Evolutionary conservation across 2,888 invertebrate genomes (phyloP), one percentile per base, ranked within the genome.

Genomic region (Drosophila limbata): DNA sequence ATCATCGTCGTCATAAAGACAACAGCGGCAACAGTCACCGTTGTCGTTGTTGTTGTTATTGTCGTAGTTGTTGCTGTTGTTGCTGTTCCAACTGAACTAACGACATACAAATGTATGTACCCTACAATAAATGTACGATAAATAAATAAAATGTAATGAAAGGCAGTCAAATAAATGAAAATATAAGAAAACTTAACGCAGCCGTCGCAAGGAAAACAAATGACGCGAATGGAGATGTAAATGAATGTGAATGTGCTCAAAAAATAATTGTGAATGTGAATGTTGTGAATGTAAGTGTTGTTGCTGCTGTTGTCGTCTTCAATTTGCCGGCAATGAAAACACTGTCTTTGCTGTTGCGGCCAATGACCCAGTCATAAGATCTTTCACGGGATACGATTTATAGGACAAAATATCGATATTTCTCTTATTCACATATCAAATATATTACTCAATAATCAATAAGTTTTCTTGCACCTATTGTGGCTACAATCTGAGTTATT

Each of bases 111-210:
- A 79, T 74, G 67, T 80, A 50, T 81, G 71, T 79, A 78, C 85
- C 69, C 82, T 85, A 77, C 74, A 82, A 87, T 82, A 84, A 85
- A 85, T 85, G 84, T 80, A 84, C 70, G 86, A 88, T 88, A 88
- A 84, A 84, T 84, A 84, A 84, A 88, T 84, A 84, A 88, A 85
- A 86, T 84, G 86, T 88, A 88, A 85, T 77, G 80, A 83, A 88
- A 88, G 86, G 69, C 86, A 77, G 86, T 75, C 84, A 85, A 84
- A 84, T 88, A 84, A 88, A 82, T 82, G 84, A 79, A 88, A 85
- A 83, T 88, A 84, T 79, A 88, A 82, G 79, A 84, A 77, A 84
- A 81, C 80, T 57, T 33, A 50, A 82, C 68, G 53, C 73, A 62
- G 67, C 53, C 69, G 71, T 56, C 73, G 63, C 66, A 69, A 62